Evolutionary conservation across 1,140 invertebrate species (phyloP).

Genomic region (Nasonia giraulti): DNA sequence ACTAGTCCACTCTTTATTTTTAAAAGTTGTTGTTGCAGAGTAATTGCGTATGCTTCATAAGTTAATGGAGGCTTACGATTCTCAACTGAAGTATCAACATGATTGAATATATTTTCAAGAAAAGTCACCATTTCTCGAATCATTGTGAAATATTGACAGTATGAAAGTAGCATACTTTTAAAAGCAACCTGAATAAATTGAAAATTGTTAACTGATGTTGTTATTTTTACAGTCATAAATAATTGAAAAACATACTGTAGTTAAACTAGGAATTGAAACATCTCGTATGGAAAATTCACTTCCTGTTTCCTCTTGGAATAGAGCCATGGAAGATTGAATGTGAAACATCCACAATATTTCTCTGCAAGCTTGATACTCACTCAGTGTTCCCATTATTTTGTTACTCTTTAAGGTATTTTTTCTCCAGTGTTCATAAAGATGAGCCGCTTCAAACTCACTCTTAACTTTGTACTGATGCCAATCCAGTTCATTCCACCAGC

Average conservation of each 20-base stretch:
- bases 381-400: slow-evolving; percentile 61
- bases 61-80: slow-evolving; percentile 64
- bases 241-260: slow-evolving; percentile 57
- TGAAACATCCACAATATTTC: slow-evolving; percentile 73
- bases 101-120: slow-evolving; percentile 59
- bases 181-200: slow-evolving; percentile 62
- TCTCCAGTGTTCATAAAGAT: slow-evolving; percentile 66
- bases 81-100: slow-evolving; percentile 7
- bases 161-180: slow-evolving; percentile 63
- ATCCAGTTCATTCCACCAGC: slow-evolving; percentile 69
- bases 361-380: slow-evolving; percentile 69
- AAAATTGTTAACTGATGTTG: background rate
- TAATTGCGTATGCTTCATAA: slow-evolving; percentile 68
- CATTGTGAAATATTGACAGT: slow-evolving; percentile 67
- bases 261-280: slow-evolving; percentile 71
- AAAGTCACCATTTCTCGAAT: slow-evolving; percentile 66
- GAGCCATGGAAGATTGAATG: slow-evolving; percentile 59
- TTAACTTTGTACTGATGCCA: slow-evolving; percentile 61
- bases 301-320: slow-evolving; percentile 62
- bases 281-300: slow-evolving; percentile 60
- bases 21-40: slow-evolving; percentile 60
- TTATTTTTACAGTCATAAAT: slow-evolving; percentile 11
- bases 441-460: slow-evolving; percentile 63
- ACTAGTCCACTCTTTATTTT: slow-evolving; percentile 63
- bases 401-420: slow-evolving; percentile 58